phyloP scores from a whole-genome alignment of 2,113 vertebrate species.

The Neogobius melanostomus region DNA sequence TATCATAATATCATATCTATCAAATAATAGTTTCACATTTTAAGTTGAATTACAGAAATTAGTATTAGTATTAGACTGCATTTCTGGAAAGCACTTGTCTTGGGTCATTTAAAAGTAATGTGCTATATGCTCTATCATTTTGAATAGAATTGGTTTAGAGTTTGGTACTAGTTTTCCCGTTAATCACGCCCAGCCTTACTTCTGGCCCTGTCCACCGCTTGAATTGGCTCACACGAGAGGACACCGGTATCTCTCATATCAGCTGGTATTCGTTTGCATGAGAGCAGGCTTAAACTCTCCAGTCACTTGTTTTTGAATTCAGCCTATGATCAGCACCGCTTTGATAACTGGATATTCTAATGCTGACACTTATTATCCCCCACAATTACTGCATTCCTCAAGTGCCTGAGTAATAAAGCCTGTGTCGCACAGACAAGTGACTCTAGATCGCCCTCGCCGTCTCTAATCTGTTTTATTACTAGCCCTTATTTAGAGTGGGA shows the following conservation, averaged over 20 bases:
- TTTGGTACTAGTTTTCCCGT: too few species aligned
- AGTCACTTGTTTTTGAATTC: neutral
- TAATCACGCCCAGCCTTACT: neutral
- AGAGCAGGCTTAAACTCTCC: constrained; percentile 7
- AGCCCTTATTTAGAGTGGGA: constrained; percentile 28
- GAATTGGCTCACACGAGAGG: neutral
- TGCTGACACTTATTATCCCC: constrained; percentile 19
- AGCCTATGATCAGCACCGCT: constrained; percentile 32
- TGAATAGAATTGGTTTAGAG: neutral
- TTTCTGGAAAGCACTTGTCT: too few species aligned
- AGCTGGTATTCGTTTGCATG: constrained; percentile 49
- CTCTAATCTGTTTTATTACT: constrained; percentile 36
- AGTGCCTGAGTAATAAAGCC: constrained; percentile 41
- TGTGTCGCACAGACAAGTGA: constrained; percentile 2
- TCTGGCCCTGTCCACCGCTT: neutral
- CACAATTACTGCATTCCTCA: constrained; percentile 39
- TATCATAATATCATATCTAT: too few species aligned
- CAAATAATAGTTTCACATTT: too few species aligned
- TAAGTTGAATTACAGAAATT: too few species aligned
- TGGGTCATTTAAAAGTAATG: too few species aligned
- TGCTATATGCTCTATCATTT: neutral
- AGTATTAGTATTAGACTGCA: too few species aligned
- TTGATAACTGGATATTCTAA: constrained; percentile 22
- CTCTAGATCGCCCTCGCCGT: constrained; percentile 29
- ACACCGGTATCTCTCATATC: constrained; percentile 45